Evolutionary conservation across 2,888 invertebrate genomes (phyloP).

Genomic region (Druceiella hillmani): DNA sequence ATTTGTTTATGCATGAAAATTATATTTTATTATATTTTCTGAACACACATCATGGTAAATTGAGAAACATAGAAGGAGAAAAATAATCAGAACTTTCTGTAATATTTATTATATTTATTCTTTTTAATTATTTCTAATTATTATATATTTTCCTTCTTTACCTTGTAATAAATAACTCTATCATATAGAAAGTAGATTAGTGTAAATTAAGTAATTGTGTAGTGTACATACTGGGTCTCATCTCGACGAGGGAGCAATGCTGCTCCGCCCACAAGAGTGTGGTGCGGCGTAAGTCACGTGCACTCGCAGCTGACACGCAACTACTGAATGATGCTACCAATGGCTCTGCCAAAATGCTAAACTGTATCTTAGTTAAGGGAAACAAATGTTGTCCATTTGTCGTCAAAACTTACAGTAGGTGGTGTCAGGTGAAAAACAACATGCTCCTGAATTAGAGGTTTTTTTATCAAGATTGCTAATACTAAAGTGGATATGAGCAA

Average conservation of each 20-base stretch:
- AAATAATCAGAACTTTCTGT: no score
- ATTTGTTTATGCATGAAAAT: no score
- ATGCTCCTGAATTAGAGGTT: not conserved
- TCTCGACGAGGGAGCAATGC: slow-evolving; percentile 89
- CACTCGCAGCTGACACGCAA: slow-evolving; percentile 85
- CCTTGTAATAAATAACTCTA: no score
- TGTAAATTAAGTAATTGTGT: no score
- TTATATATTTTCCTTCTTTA: no score
- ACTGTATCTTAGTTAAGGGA: slow-evolving; percentile 58
- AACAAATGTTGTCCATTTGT: slow-evolving; percentile 7
- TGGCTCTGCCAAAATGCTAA: slow-evolving; percentile 87
- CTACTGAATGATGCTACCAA: slow-evolving; percentile 87
- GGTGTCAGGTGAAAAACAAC: slow-evolving; percentile 7
- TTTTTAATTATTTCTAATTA: no score
- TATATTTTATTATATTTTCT: no score
- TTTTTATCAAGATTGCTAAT: no score
- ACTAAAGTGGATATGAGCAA: slow-evolving; percentile 2
- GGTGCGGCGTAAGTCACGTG: slow-evolving; percentile 83
- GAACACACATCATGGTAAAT: no score
- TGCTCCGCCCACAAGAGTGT: slow-evolving; percentile 94
- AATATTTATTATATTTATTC: no score
- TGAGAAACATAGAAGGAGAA: no score
- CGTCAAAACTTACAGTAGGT: slow-evolving; percentile 9
- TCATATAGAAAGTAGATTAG: no score
- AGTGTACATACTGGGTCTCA: slow-evolving; percentile 74